Percentiles rank a stretch among this genome's conserved stretches.
phyloP scores from a whole-genome alignment of 1,140 invertebrate genomes.

The Drosophila pandora region DNA sequence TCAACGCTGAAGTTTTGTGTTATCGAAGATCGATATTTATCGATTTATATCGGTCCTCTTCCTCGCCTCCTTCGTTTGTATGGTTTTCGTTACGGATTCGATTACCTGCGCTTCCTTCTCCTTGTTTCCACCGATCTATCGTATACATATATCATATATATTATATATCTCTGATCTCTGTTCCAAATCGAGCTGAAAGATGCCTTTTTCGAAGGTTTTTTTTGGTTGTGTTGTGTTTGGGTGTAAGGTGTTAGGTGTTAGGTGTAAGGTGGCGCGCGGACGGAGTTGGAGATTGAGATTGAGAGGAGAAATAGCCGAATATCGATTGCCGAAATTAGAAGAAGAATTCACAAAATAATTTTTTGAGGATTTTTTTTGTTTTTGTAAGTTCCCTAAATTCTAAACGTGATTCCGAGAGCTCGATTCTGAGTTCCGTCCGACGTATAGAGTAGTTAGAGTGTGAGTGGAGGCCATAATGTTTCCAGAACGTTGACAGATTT shows the following conservation, averaged over 20 bases:
- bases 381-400: not conserved
- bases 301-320: not conserved
- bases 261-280: not conserved
- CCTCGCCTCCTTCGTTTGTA: no score
- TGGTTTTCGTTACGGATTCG: no score
- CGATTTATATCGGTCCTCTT: not conserved
- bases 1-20: no score
- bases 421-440: slow-evolving; percentile 1
- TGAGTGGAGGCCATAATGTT: no score
- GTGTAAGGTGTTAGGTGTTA: no score
- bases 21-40: not conserved
- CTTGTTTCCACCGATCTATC: no score
- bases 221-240: not conserved
- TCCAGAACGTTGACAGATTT: no score
- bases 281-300: not conserved
- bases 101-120: no score
- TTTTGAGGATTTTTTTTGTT: not conserved
- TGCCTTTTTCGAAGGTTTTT: not conserved
- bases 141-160: no score
- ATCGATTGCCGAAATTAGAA: slow-evolving; percentile 1
- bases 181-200: no score
- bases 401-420: slow-evolving; percentile 14
- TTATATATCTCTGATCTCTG: no score
- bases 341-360: slow-evolving; percentile 2
- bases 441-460: no score